Conservation (phyloP, 2,113 vertebrate genomes). For the Paraplagusia blochii region DNA sequence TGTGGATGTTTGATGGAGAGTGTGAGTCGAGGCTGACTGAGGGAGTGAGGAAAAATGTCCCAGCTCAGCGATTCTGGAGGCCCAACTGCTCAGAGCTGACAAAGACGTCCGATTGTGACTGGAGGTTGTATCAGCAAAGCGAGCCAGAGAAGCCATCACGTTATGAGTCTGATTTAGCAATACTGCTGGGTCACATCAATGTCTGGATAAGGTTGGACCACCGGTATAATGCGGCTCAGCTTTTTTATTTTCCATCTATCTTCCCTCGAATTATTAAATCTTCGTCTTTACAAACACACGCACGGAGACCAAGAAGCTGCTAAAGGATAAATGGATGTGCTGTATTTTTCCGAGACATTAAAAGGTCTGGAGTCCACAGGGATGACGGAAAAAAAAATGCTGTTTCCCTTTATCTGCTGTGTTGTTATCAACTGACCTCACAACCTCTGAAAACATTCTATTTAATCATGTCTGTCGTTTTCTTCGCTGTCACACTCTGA, state of each 20-base stretch:
- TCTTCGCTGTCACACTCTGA: slow-evolving; percentile 11
- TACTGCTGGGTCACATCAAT: slow-evolving; percentile 69
- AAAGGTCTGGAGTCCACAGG: slow-evolving; percentile 14
- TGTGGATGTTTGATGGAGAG: slow-evolving; percentile 46
- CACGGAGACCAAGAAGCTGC: slow-evolving; percentile 11
- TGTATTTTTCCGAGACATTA: slow-evolving; percentile 15
- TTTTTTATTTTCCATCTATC: slow-evolving; percentile 51
- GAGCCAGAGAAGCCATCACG: slow-evolving; percentile 56
- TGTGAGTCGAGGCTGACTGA: slow-evolving; percentile 51
- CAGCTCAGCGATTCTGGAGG: slow-evolving; percentile 68
- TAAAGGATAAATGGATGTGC: slow-evolving; percentile 13
- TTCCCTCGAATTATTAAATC: slow-evolving; percentile 46
- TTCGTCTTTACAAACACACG: slow-evolving; percentile 30
- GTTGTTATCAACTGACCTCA: slow-evolving; percentile 32
- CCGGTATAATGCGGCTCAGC: slow-evolving; percentile 20
- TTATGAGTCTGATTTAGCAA: slow-evolving; percentile 72
- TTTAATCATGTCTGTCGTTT: slow-evolving; percentile 42
- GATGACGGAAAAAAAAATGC: slow-evolving; percentile 8
- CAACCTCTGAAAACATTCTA: slow-evolving; percentile 32
- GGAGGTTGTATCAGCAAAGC: slow-evolving; percentile 59
- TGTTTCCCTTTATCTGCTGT: slow-evolving; percentile 31
- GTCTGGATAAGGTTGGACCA: slow-evolving; percentile 62
- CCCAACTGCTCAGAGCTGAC: slow-evolving; percentile 57
- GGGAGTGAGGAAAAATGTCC: slow-evolving; percentile 57
- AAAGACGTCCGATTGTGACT: slow-evolving; percentile 64